A percentile compares a stretch with the other conserved stretches of the same genome.
These are phyloP conservation scores for Manduca sexta DNA, from an alignment of 1,140 invertebrate genomes.

Conservation along the genomic window DNA sequence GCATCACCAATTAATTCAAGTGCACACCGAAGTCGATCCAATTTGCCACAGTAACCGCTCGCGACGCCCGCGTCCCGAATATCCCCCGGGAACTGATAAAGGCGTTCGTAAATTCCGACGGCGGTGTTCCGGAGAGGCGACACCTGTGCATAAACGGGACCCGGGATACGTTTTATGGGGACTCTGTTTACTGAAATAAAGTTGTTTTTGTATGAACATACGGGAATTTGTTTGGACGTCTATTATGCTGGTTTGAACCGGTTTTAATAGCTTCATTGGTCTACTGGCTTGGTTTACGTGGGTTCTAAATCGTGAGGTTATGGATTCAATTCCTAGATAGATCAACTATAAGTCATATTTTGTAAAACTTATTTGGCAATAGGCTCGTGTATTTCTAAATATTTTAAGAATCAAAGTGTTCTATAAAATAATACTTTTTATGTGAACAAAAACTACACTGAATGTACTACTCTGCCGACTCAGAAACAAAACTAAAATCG, in stretches of 20 bases:
- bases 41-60: background rate
- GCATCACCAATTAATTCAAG: too few relatives aligned
- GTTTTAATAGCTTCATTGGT: too few relatives aligned
- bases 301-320: too few relatives aligned
- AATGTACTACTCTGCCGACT: background rate
- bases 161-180: constrained; percentile 31
- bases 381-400: background rate
- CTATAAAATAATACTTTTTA: too few relatives aligned
- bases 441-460: background rate
- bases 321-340: too few relatives aligned
- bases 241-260: too few relatives aligned
- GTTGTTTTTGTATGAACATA: too few relatives aligned
- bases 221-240: too few relatives aligned
- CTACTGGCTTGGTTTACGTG: too few relatives aligned
- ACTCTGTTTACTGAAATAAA: constrained; percentile 22
- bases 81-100: constrained; percentile 1
- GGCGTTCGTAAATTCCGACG: constrained; percentile 29
- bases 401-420: background rate
- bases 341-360: too few relatives aligned
- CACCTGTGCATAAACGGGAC: constrained; percentile 22
- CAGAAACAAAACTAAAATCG: constrained; percentile 9
- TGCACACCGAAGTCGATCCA: too few relatives aligned
- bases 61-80: too few relatives aligned
- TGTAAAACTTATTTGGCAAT: background rate
- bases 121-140: constrained; percentile 13